Evolutionary conservation across 2,888 invertebrate genomes (phyloP).

Genomic region (Gandaritis pyraliata): DNA sequence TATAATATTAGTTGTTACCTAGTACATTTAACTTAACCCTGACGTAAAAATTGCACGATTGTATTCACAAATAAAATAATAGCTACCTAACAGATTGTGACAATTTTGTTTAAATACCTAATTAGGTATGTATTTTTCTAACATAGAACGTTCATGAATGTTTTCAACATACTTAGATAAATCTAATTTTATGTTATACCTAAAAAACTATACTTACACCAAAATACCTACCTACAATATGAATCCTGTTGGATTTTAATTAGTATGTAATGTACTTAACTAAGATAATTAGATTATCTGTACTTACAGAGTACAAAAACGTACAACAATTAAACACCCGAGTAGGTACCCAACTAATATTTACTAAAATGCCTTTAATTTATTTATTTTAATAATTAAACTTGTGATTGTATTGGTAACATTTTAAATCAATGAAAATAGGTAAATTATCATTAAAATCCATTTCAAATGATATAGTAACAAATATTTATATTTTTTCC

Average conservation of each 20-base stretch:
- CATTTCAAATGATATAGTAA: no score
- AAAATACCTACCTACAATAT: constrained; percentile 2
- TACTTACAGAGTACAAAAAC: not conserved
- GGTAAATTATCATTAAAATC: no score
- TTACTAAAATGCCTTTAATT: constrained; percentile 1
- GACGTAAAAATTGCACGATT: not conserved
- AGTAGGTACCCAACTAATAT: not conserved
- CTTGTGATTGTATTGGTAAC: constrained; percentile 21
- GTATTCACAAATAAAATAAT: not conserved
- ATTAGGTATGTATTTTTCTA: not conserved
- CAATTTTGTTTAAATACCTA: not conserved
- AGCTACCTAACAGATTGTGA: not conserved
- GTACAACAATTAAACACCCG: not conserved
- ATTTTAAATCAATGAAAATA: not conserved
- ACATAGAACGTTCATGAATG: not conserved
- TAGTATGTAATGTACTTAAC: constrained; percentile 2
- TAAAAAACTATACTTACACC: constrained; percentile 1
- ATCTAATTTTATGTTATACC: not conserved
- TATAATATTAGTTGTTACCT: no score
- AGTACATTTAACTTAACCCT: no score
- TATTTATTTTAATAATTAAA: not conserved
- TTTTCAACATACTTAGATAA: not conserved
- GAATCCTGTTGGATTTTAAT: not conserved
- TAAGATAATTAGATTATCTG: constrained; percentile 16
- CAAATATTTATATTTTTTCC: no score